Evolutionary conservation across 1,140 invertebrate species (phyloP), one percentile per base, ranked within the genome.

Genomic region (Tribolium castaneum): DNA sequence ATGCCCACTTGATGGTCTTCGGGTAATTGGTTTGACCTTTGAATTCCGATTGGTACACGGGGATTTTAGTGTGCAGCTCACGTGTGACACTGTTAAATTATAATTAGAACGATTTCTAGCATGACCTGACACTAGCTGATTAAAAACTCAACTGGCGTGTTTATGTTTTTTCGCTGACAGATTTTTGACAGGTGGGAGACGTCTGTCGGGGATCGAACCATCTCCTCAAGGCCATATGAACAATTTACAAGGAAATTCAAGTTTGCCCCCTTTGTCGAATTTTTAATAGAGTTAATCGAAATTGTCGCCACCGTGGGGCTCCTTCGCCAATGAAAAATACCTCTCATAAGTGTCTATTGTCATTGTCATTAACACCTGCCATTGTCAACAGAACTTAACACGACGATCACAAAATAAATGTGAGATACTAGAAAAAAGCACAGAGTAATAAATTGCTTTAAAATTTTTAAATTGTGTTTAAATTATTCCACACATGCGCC

Each of bases 121-220:
- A 35, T 30, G 12, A 66, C 59, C 59, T 66, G 4, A 12, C n/a
- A 3, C 0, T 6, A 12, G 10, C 9, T 12, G 1, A 35, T 6
- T 35, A 35, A 2, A 66, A 10, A 12, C 25, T n/a, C 25, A 10
- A 66, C 59, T 66, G 59, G 4, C 25, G 59, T 66, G 59, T 66
- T 66, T 66, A 66, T 13, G 59, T 66, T 66, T 66, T 66, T 66
- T 62, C 16, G 1, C 25, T 66, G 59, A 35, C 30, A 66, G 12
- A 30, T 30, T 66, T 66, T 12, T 66, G 59, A 66, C 59, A 66
- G 59, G 12, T 66, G 10, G 25, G 25, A n/a, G 5, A 66, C 59
- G 59, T 66, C 12, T 1, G 59, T 66, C 59, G 7, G 3, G 6
- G 10, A 25, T 66, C 12, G 59, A 7, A 35, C 59, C 9, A 14